phyloP scores from a whole-genome alignment of 1,140 invertebrate species.

The Trissolcus basalis region DNA sequence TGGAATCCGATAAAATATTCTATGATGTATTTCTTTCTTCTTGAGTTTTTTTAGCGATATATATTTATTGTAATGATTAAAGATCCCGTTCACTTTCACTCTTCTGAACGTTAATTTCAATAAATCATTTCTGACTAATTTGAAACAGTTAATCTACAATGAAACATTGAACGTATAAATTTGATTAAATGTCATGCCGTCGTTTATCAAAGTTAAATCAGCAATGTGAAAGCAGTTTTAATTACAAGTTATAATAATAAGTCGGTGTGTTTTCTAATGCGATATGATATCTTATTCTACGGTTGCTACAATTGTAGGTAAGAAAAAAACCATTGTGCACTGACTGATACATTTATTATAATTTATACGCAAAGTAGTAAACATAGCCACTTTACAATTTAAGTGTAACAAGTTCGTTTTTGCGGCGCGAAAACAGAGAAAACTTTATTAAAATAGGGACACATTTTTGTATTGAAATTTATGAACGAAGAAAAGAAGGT shows the following conservation, averaged over 20 bases:
- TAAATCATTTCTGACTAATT: too few relatives aligned
- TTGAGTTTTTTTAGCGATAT: too few relatives aligned
- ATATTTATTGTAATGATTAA: too few relatives aligned
- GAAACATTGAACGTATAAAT: constrained; percentile 6
- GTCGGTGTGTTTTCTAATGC: constrained; percentile 2
- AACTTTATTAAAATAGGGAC: constrained; percentile 43
- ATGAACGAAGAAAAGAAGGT: constrained; percentile 5
- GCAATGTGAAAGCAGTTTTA: constrained; percentile 1
- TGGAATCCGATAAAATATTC: too few relatives aligned
- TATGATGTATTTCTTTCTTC: too few relatives aligned
- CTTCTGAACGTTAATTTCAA: too few relatives aligned
- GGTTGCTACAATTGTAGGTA: neutral
- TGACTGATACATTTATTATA: constrained; percentile 30
- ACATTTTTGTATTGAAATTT: constrained; percentile 28
- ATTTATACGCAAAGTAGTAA: constrained; percentile 30
- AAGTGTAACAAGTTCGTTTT: constrained; percentile 35
- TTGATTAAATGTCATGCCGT: neutral
- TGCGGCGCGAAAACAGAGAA: neutral
- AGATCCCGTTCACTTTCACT: too few relatives aligned
- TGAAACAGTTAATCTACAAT: too few relatives aligned
- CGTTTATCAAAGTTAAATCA: constrained; percentile 7
- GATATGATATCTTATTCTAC: too few relatives aligned
- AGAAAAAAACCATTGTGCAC: constrained; percentile 7
- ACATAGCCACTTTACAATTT: constrained; percentile 29
- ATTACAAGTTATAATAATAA: constrained; percentile 16